A percentile compares a stretch with the other conserved stretches of the same genome.
Conservation (phyloP, 1,140 invertebrate species). For the Cheumatopsyche charites region DNA sequence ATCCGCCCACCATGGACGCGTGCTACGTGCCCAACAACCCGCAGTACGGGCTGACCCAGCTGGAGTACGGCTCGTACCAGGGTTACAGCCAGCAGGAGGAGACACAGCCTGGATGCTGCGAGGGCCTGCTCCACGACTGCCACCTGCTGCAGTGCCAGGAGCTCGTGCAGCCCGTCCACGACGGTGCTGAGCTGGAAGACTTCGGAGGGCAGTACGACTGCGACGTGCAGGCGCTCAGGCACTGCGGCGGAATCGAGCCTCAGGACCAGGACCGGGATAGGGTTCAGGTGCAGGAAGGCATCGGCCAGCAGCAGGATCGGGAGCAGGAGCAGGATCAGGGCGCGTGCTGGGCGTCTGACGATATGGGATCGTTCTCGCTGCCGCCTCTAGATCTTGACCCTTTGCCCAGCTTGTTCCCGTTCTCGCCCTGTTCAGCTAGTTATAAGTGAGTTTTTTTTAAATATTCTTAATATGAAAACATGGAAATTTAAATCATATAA, state of each 20-base stretch:
- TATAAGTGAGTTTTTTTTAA: constrained; percentile 69
- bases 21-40: constrained; percentile 62
- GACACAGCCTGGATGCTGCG: constrained; percentile 37
- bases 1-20: constrained; percentile 56
- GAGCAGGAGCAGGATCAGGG: constrained; percentile 31
- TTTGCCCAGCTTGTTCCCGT: constrained; percentile 72
- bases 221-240: neutral
- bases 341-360: constrained; percentile 70
- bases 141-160: constrained; percentile 46
- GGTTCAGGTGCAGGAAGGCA: constrained; percentile 33
- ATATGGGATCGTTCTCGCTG: constrained; percentile 81
- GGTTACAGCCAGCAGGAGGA: constrained; percentile 31
- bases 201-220: constrained; percentile 33
- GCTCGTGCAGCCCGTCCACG: neutral
- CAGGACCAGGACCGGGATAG: neutral
- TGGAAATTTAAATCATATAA: neutral
- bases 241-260: constrained; percentile 11
- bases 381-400: constrained; percentile 79
- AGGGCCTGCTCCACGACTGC: constrained; percentile 54
- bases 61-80: constrained; percentile 52
- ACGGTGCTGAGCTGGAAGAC: constrained; percentile 33
- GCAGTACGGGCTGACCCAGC: constrained; percentile 56
- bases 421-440: constrained; percentile 71
- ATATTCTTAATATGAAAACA: neutral
- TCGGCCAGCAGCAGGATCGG: constrained; percentile 11